phyloP scores from a whole-genome alignment of 2,797 vertebrate genomes.

The Phataginus tetradactyla region DNA sequence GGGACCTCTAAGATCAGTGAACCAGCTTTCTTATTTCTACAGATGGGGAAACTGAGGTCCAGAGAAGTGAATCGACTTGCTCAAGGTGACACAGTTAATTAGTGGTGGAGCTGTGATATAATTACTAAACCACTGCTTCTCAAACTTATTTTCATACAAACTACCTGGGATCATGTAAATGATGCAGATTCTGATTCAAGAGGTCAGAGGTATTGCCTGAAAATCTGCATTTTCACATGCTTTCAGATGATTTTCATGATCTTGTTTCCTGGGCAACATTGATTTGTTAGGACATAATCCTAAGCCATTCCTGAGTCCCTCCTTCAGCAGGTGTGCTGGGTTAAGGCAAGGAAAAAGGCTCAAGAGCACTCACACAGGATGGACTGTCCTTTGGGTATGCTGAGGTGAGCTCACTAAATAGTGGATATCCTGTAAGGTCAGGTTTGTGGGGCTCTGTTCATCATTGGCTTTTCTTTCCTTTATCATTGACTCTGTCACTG shows the following conservation, averaged over 20 bases:
- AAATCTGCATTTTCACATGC: neutral
- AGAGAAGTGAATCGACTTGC: neutral
- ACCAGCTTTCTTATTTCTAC: neutral
- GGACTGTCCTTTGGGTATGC: fast-evolving
- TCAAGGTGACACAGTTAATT: neutral
- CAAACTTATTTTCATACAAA: neutral
- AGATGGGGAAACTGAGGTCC: neutral
- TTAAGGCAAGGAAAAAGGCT: neutral
- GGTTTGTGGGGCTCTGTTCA: neutral
- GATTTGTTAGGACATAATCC: neutral
- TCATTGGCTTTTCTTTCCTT: neutral
- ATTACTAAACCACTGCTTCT: neutral
- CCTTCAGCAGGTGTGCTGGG: neutral
- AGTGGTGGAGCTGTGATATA: neutral
- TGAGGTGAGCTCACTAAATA: neutral
- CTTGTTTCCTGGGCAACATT: neutral
- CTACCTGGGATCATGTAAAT: neutral
- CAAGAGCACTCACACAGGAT: neutral
- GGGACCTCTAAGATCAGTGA: neutral
- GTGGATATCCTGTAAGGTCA: too few species aligned
- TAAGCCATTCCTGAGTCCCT: neutral
- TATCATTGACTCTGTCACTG: neutral
- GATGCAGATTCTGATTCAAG: neutral
- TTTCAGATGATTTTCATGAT: neutral
- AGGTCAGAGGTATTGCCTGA: neutral